Conservation (phyloP, 2,797 vertebrate species). For the Selene dorsalis region DNA sequence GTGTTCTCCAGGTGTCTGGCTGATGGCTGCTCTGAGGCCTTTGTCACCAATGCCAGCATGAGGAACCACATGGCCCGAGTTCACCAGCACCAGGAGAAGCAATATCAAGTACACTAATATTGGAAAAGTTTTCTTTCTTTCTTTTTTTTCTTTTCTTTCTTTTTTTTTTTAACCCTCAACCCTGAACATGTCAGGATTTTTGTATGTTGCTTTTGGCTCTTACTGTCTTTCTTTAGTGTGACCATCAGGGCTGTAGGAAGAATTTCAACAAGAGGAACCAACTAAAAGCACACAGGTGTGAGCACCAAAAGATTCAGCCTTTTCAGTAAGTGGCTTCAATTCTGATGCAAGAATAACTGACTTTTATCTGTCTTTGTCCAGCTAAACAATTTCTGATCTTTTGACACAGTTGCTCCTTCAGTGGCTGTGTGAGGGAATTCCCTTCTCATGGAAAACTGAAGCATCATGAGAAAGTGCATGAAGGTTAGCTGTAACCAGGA, state of each 20-base stretch:
- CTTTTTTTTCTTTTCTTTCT: too few relatives aligned
- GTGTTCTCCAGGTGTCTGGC: constrained; percentile 84
- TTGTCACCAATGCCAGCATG: constrained; percentile 86
- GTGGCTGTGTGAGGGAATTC: constrained; percentile 87
- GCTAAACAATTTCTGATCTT: not conserved
- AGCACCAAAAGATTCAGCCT: constrained; percentile 83
- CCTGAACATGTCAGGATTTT: accelerated
- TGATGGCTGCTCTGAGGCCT: constrained; percentile 86
- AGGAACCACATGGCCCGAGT: constrained; percentile 89
- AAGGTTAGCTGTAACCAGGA: constrained; percentile 78
- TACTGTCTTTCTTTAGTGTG: constrained; percentile 79
- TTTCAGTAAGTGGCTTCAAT: constrained; percentile 86
- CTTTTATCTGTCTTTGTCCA: not conserved
- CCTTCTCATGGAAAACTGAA: constrained; percentile 82
- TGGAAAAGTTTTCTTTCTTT: too few relatives aligned
- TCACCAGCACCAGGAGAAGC: constrained; percentile 83
- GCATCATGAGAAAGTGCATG: constrained; percentile 87
- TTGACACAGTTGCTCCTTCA: constrained; percentile 83
- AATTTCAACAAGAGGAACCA: constrained; percentile 90
- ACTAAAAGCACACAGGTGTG: constrained; percentile 87
- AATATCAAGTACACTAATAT: constrained; percentile 79
- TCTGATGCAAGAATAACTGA: not conserved
- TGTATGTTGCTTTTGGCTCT: not conserved
- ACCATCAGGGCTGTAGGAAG: constrained; percentile 85
- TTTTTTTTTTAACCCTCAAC: accelerated